Percentiles rank a stretch among this genome's conserved stretches.
phyloP scores from a whole-genome alignment of 2,113 vertebrate species.

The Leptobrachium ailaonicum region DNA sequence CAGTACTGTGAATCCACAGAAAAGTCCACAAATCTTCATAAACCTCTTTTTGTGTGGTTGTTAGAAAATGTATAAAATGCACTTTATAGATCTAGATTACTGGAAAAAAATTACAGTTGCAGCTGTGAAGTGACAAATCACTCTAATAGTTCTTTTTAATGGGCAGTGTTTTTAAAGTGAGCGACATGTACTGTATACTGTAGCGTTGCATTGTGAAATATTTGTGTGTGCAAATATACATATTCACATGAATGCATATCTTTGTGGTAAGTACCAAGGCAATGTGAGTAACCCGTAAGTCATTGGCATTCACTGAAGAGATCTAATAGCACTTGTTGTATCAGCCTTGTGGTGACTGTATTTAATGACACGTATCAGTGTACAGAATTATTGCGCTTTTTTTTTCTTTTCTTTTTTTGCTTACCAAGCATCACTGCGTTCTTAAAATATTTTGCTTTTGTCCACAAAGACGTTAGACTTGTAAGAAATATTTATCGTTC shows the following conservation, averaged over 20 bases:
- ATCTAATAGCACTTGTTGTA: constrained; percentile 36
- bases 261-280: constrained; percentile 14
- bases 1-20: constrained; percentile 79
- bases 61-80: constrained; percentile 71
- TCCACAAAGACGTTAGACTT: neutral
- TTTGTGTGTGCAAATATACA: constrained; percentile 19
- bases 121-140: constrained; percentile 17
- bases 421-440: neutral
- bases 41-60: constrained; percentile 86
- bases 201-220: constrained; percentile 34
- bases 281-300: constrained; percentile 12
- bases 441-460: neutral
- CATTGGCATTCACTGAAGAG: constrained; percentile 26
- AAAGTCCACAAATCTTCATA: constrained; percentile 48
- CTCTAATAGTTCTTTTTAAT: constrained; percentile 27
- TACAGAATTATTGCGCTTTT: neutral
- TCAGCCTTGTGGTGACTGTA: constrained; percentile 3
- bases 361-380: constrained; percentile 35
- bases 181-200: constrained; percentile 11
- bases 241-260: constrained; percentile 35
- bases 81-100: constrained; percentile 28
- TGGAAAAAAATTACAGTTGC: neutral
- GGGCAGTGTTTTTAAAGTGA: constrained; percentile 14
- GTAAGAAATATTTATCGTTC: neutral
- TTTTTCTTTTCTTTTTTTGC: neutral